A percentile compares a stretch with the other conserved stretches of the same genome.
These are phyloP conservation scores for Muscicapa adusta DNA, from an alignment of 2,113 vertebrate species.

Conservation along the genomic window DNA sequence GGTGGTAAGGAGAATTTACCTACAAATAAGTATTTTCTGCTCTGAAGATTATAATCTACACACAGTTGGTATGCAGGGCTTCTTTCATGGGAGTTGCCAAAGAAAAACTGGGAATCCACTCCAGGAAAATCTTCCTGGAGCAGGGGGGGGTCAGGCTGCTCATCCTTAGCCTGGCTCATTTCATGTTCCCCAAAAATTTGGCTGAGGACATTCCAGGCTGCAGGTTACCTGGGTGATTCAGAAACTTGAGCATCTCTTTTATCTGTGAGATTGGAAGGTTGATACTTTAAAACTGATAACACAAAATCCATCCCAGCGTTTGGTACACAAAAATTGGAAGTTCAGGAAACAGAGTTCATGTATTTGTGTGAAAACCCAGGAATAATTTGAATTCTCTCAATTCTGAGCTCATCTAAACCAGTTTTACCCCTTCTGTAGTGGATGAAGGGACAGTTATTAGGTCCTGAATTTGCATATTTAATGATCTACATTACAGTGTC, in stretches of 20 bases:
- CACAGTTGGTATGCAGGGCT: not conserved
- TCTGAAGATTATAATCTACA: not conserved
- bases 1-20: not conserved
- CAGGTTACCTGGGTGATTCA: not conserved
- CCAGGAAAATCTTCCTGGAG: not conserved
- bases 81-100: not conserved
- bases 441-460: not conserved
- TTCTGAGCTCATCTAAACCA: not conserved
- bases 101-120: not conserved
- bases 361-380: not conserved
- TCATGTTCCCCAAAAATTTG: rapidly evolving
- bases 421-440: not conserved
- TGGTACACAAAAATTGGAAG: not conserved
- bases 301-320: not conserved
- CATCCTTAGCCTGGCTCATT: rapidly evolving
- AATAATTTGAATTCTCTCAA: not conserved
- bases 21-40: not conserved
- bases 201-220: not conserved
- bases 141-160: not conserved
- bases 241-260: not conserved
- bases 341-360: not conserved
- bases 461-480: not conserved
- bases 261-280: not conserved
- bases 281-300: not conserved
- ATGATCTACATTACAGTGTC: rapidly evolving